These are phyloP conservation scores for Oryzias melastigma DNA, from an alignment of 2,113 vertebrate species.

Conservation along the genomic window DNA sequence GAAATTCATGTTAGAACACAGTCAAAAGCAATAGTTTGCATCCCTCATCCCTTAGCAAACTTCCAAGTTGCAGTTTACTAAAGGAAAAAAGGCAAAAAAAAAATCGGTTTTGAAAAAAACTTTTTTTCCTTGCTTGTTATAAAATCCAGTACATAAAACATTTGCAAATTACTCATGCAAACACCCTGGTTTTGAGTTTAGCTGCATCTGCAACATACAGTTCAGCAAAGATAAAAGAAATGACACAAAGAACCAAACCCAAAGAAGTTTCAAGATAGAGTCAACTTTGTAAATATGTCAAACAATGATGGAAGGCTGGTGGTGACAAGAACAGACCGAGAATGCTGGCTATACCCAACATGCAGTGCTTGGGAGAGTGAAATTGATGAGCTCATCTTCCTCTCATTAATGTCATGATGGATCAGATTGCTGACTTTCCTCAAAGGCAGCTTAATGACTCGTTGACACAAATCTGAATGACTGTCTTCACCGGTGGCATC, in stretches of 20 bases:
- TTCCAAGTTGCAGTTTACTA: slow-evolving; percentile 17
- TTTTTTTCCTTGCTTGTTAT: slow-evolving; percentile 4
- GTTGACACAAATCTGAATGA: slow-evolving; percentile 74
- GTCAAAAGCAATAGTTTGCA: slow-evolving; percentile 23
- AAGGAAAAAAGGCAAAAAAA: slow-evolving; percentile 16
- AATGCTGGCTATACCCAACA: slow-evolving; percentile 32
- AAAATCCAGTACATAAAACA: background rate
- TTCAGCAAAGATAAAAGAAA: background rate
- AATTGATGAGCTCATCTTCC: slow-evolving; percentile 78
- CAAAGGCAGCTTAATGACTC: slow-evolving; percentile 80
- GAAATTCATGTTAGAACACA: slow-evolving; percentile 36
- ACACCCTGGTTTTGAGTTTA: background rate
- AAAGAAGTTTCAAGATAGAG: background rate
- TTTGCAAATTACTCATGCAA: slow-evolving; percentile 1
- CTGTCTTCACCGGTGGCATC: slow-evolving; percentile 67
- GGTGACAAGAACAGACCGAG: slow-evolving; percentile 23
- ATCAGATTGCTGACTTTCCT: slow-evolving; percentile 78
- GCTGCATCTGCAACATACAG: no score
- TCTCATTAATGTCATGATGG: slow-evolving; percentile 79
- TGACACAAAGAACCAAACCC: background rate
- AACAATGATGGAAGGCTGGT: no score
- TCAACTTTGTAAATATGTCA: no score
- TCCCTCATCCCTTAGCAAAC: background rate
- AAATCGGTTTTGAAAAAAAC: background rate
- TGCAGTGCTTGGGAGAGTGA: slow-evolving; percentile 52